Conservation (phyloP, 2,888 invertebrate genomes). For the Heteromurus nitidus region DNA sequence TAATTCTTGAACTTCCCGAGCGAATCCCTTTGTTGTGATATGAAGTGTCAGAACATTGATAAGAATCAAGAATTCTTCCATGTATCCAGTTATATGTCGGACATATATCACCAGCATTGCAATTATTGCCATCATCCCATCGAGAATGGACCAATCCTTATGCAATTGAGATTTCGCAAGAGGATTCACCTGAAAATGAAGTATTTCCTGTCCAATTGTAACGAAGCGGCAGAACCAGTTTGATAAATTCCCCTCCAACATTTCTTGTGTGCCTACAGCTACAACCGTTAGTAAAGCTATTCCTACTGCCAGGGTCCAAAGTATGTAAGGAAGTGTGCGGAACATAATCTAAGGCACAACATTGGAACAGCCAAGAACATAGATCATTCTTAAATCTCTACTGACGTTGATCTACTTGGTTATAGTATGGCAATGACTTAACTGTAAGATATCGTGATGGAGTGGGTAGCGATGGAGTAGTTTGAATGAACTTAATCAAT, state of each 20-base stretch:
- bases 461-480: background rate
- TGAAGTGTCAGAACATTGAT: background rate
- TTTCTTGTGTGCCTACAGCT: background rate
- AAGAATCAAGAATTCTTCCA: conserved; percentile 17
- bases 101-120: too few species aligned
- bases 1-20: background rate
- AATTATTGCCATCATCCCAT: too few species aligned
- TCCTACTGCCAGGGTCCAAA: conserved; percentile 1
- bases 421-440: background rate
- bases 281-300: background rate
- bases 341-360: background rate
- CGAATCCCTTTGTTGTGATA: background rate
- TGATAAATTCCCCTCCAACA: too few species aligned
- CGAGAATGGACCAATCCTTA: too few species aligned
- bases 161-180: too few species aligned
- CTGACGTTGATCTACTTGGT: too few species aligned
- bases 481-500: background rate
- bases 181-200: background rate
- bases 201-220: background rate
- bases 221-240: too few species aligned
- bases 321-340: background rate
- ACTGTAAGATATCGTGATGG: background rate
- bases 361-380: too few species aligned
- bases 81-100: conserved; percentile 14
- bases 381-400: too few species aligned